Conservation (phyloP, 2,113 vertebrate genomes). For the Pycnonotus jocosus region DNA sequence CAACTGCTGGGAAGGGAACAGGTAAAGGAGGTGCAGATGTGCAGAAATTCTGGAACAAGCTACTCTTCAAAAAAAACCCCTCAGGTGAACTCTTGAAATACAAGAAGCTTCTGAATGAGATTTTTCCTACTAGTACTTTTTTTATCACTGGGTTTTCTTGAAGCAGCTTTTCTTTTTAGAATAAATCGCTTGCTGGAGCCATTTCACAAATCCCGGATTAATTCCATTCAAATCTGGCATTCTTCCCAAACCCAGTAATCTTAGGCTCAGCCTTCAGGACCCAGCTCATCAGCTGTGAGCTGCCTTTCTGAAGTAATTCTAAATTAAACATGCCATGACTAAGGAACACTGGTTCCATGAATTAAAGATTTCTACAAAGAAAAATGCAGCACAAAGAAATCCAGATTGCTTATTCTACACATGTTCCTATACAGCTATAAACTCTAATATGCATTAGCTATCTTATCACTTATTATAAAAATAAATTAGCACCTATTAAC, state of each 20-base stretch:
- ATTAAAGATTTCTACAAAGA: not conserved
- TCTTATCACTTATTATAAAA: not conserved
- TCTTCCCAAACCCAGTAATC: constrained; percentile 24
- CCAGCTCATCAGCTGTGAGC: not conserved
- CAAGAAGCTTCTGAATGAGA: not conserved
- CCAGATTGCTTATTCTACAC: not conserved
- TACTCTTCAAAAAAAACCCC: not conserved
- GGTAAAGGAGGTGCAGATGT: not conserved
- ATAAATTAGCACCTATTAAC: not conserved
- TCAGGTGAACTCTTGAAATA: not conserved
- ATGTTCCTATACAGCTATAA: not conserved
- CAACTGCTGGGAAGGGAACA: not conserved
- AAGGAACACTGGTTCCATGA: not conserved
- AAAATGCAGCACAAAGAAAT: not conserved
- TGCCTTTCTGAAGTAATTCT: not conserved
- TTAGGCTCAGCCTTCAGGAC: not conserved
- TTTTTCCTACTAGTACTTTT: not conserved
- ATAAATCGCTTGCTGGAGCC: constrained; percentile 14
- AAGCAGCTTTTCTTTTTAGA: constrained; percentile 33
- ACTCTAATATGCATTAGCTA: not conserved
- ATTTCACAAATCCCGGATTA: constrained; percentile 60
- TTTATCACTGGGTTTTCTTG: not conserved
- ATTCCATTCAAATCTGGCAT: constrained; percentile 29
- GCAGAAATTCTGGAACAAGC: not conserved
- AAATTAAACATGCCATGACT: not conserved